Percentiles rank a stretch among this genome's conserved stretches.
Evolutionary conservation across 2,888 invertebrate genomes (phyloP).

Genomic region (Drosophila silvestris): DNA sequence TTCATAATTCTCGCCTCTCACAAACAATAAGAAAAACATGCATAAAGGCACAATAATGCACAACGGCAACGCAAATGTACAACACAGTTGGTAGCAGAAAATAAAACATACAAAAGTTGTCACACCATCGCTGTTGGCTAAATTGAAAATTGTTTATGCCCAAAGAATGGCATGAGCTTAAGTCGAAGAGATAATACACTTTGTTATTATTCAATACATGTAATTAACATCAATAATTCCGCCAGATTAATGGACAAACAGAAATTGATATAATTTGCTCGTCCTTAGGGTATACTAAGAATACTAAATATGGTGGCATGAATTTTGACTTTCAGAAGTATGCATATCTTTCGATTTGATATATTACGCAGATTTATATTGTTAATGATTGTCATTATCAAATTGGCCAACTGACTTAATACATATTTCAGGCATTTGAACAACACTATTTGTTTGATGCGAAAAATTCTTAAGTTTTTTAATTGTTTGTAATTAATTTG

Average conservation of each 20-base stretch:
- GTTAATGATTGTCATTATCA: not conserved
- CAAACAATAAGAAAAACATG: not conserved
- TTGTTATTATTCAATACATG: too few species aligned
- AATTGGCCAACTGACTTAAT: not conserved
- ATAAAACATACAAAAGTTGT: not conserved
- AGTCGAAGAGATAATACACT: not conserved
- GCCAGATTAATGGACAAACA: not conserved
- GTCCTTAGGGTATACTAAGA: not conserved
- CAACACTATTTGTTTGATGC: not conserved
- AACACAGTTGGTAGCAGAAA: not conserved
- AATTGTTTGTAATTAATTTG: not conserved
- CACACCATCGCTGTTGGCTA: constrained; percentile 10
- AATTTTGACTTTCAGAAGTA: not conserved
- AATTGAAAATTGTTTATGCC: constrained; percentile 4
- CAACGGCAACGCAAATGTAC: not conserved
- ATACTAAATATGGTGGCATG: not conserved
- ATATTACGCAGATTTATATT: not conserved
- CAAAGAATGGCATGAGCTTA: not conserved
- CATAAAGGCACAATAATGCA: not conserved
- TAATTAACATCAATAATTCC: not conserved
- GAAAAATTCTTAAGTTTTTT: not conserved
- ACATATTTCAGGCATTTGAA: not conserved
- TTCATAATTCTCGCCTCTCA: not conserved
- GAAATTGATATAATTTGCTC: not conserved
- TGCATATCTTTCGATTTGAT: not conserved